Evolutionary conservation across 2,797 vertebrate genomes (phyloP), one percentile per base, ranked within the genome.

Genomic region (Macroramphosus scolopax): DNA sequence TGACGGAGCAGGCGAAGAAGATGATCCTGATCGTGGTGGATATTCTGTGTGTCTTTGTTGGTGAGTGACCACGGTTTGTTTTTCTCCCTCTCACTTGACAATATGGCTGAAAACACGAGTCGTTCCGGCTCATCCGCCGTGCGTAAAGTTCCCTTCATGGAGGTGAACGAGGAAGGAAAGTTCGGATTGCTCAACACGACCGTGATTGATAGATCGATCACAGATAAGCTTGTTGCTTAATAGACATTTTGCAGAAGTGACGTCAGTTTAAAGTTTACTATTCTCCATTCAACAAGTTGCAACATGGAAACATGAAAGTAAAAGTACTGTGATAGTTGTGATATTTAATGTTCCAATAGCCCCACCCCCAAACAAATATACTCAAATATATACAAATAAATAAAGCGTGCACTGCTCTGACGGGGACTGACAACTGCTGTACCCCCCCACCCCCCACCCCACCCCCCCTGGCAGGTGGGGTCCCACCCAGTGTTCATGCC

Each of bases 21-120:
- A 87, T 86, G 69, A 60, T 93, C 28, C 89, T 94, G 77, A 87
- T 96, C 65, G 74, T 82, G 63, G 88, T 93, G 85, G 94, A 97
- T 77, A 63, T 96, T 62, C 87, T 97, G 1, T 95, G 93, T 72
- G 82, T 95, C 52, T 54, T 91, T 57, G 83, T 92, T 32, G 95
- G 95, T 97, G 75, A 95, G 93, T 89, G 13, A 5, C 24, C 36
- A 0, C 28, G 5, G 8, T 9, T 15, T 20, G n/a, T n/a, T n/a
- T n/a, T n/a, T n/a, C n/a, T 45, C 8, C 30, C 2, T 28, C 34
- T 12, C 12, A 40, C 6, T 6, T 39, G 16, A 32, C 54, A 73
- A 63, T 6, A 71, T 73, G 74, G 67, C 72, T 77, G 57, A 60
- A 63, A n/a, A 44, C 5, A 0, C 25, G 20, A 13, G 18, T 2